These are phyloP conservation scores for Lasioglossum malachurum DNA, from an alignment of 2,888 invertebrate genomes.

Conservation along the genomic window DNA sequence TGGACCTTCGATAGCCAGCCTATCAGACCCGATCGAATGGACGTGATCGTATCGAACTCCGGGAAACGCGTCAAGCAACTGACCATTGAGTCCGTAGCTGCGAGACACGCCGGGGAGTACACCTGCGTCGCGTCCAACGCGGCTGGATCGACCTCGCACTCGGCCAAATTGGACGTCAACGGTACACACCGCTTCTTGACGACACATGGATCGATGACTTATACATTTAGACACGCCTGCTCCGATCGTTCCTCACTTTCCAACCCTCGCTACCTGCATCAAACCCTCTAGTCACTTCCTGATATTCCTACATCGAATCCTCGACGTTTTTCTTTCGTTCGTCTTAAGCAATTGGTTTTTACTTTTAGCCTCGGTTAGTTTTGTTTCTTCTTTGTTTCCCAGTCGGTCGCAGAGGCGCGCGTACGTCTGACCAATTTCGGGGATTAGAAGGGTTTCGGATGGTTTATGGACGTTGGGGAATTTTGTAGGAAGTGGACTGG, in stretches of 20 bases:
- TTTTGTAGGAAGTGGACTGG: background rate
- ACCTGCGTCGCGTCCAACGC: constrained; percentile 88
- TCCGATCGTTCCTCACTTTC: background rate
- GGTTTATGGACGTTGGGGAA: background rate
- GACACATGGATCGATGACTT: constrained; percentile 25
- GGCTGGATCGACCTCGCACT: constrained; percentile 88
- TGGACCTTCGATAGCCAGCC: constrained; percentile 88
- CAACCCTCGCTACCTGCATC: background rate
- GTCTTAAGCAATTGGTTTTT: background rate
- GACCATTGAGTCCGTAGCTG: constrained; percentile 89
- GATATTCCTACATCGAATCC: background rate
- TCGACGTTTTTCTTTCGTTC: background rate
- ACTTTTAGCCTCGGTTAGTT: background rate
- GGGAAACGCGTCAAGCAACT: constrained; percentile 84
- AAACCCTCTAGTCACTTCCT: background rate
- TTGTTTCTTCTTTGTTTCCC: background rate
- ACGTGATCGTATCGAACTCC: constrained; percentile 76
- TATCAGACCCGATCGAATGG: constrained; percentile 74
- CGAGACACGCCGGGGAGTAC: constrained; percentile 90
- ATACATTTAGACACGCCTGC: background rate
- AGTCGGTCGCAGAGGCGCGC: background rate
- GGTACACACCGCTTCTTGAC: constrained; percentile 86
- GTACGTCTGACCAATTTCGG: background rate
- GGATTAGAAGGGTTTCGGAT: background rate
- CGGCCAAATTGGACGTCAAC: constrained; percentile 90